Percentiles rank a stretch among this genome's conserved stretches.
Conservation (phyloP, 2,113 vertebrate genomes). For the Micronycteris hirsuta region DNA sequence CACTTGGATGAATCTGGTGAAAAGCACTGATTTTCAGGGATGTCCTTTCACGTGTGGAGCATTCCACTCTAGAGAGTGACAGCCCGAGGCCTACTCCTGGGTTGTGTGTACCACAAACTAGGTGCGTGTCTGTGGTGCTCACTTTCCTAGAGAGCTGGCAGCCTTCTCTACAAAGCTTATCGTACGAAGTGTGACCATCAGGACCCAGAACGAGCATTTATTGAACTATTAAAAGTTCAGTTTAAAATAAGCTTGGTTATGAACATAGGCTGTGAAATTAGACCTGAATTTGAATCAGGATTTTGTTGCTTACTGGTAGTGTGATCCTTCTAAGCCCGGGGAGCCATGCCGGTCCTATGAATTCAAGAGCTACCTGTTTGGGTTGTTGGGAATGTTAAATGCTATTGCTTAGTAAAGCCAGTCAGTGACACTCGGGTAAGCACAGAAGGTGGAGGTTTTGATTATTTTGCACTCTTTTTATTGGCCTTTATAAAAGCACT, state of each 20-base stretch:
- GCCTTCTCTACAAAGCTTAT: neutral
- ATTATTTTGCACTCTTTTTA: neutral
- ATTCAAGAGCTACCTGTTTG: neutral
- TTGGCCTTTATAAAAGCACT: neutral
- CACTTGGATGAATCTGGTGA: neutral
- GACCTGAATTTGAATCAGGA: neutral
- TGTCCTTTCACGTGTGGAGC: neutral
- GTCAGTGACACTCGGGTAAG: neutral
- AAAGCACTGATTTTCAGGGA: neutral
- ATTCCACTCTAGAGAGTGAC: neutral
- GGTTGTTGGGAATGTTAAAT: neutral
- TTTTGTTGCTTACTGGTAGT: neutral
- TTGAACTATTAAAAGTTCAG: neutral
- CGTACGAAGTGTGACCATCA: neutral
- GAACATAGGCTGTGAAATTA: neutral
- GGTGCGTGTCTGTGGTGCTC: rapidly evolving
- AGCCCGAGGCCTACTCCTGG: neutral
- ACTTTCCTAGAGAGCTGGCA: neutral
- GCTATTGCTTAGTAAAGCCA: neutral
- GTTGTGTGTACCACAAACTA: neutral
- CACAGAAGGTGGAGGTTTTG: neutral
- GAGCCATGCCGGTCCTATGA: neutral
- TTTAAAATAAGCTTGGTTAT: neutral
- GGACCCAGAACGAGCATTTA: neutral
- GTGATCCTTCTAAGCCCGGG: neutral